phyloP scores from a whole-genome alignment of 2,888 invertebrate genomes.

The Papilio gigon region DNA sequence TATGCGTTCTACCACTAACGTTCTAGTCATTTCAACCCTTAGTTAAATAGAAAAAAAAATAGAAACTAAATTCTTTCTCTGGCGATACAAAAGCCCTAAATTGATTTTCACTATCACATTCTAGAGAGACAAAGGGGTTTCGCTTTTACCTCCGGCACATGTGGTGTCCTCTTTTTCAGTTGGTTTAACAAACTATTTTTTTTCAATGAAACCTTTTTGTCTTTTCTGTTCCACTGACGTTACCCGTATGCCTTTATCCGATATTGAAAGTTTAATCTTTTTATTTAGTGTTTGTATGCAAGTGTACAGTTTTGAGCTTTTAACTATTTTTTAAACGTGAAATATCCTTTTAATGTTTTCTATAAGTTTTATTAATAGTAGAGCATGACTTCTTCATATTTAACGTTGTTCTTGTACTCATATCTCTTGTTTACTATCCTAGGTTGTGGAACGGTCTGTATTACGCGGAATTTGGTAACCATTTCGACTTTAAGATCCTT shows the following conservation, averaged over 20 bases:
- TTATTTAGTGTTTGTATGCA: background rate
- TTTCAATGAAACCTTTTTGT: constrained; percentile 23
- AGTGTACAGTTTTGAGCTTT: background rate
- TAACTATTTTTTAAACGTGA: background rate
- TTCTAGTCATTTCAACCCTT: constrained; percentile 8
- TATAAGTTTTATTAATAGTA: background rate
- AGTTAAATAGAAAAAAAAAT: constrained; percentile 6
- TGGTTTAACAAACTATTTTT: constrained; percentile 23
- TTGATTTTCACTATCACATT: constrained; percentile 28
- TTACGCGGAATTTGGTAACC: too few species aligned
- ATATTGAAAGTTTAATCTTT: constrained; percentile 14
- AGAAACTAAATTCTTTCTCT: constrained; percentile 8
- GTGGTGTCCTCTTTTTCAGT: constrained; percentile 22
- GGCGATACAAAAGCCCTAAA: constrained; percentile 27
- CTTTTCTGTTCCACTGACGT: constrained; percentile 18
- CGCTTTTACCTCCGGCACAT: constrained; percentile 19
- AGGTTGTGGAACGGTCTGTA: too few species aligned
- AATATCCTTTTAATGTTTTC: background rate
- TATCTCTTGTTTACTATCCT: too few species aligned
- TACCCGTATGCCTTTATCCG: constrained; percentile 10
- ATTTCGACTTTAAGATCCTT: too few species aligned
- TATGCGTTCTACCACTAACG: background rate
- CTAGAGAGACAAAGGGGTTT: constrained; percentile 19
- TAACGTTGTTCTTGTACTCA: too few species aligned
- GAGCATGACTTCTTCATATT: too few species aligned